Evolutionary conservation across 64 coral and sea anemone species (phyloP), one percentile per base, ranked within the genome.

Genomic region (Platygyra sinensis): DNA sequence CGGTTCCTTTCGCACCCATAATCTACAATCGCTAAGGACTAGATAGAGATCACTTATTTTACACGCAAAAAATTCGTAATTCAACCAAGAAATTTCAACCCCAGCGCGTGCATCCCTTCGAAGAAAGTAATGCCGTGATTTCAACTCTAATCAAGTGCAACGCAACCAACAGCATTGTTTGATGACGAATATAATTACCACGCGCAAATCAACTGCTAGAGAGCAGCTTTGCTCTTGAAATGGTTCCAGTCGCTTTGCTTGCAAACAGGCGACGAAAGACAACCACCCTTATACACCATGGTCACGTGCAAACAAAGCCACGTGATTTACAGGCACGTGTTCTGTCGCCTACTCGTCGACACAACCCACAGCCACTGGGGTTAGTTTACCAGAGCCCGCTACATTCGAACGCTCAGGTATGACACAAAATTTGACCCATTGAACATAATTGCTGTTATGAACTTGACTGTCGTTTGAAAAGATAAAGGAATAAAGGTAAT

Each of bases 211-310:
- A 52, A 20, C 39, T 8, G 79, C 55, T 2, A 30, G 0, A 67
- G 33, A 64, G 30, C 33, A 25, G 5, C 8, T 67, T 7, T 46
- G 33, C 62, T 84, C 20, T 84, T 62, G 60, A 84, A 27, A 84
- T 84, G 80, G 31, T 62, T 6, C 76, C 42, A 4, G 62, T 84
- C 22, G 62, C 31, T 16, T 33, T 84, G 33, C 62, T 67, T 65
- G 12, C 38, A 42, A 67, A 49, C 31, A 64, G 80, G 29, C 75
- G 74, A 52, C 32, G 36, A 0, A 92, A 87, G 73, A 87, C 82
- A 49, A 92, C 82, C n/a, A 86, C 90, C 24, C 90, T 92, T 28
- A 92, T 38, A 52, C 81, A 92, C 74, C 65, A 92, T 76, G 90
- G 77, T 20, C 90, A 62, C 4, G 90, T 92, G 19, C 25, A 61